A percentile compares a stretch with the other conserved stretches of the same genome.
phyloP scores from a whole-genome alignment of 2,113 vertebrate species.

The Numida meleagris region DNA sequence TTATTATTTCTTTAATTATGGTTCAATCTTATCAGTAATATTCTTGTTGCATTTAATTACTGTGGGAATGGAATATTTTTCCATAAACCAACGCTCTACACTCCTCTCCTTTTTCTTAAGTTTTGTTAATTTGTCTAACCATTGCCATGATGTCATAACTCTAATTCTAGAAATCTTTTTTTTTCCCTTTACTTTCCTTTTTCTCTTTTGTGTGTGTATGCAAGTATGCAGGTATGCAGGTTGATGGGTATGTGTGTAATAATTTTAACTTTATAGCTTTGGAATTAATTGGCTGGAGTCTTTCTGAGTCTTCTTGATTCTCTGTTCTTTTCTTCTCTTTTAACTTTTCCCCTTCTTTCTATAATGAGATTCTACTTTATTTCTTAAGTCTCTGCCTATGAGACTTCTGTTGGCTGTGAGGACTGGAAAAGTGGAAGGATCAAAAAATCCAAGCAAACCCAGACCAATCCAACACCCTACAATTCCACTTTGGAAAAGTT shows the following conservation, averaged over 20 bases:
- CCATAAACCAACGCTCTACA: conserved; percentile 49
- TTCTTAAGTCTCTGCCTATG: conserved; percentile 67
- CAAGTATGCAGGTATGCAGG: conserved; percentile 21
- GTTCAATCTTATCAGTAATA: conserved; percentile 75
- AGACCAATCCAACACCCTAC: conserved; percentile 23
- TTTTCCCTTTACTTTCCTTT: background rate
- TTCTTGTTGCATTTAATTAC: conserved; percentile 76
- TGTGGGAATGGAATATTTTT: conserved; percentile 60
- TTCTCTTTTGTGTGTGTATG: background rate
- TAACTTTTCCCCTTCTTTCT: conserved; percentile 1
- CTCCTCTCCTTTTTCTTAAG: conserved; percentile 54
- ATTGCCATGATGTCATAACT: conserved; percentile 67
- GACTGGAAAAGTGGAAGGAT: conserved; percentile 74
- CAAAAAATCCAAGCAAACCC: conserved; percentile 58
- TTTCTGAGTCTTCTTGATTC: conserved; percentile 75
- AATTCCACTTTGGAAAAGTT: conserved; percentile 61
- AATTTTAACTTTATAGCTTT: conserved; percentile 62
- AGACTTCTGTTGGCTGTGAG: conserved; percentile 75
- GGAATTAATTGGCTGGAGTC: conserved; percentile 58
- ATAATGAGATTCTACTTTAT: conserved; percentile 56
- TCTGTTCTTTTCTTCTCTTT: conserved; percentile 66
- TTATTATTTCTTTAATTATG: conserved; percentile 73
- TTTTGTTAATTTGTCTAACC: conserved; percentile 75
- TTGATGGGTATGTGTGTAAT: conserved; percentile 11
- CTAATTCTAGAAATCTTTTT: conserved; percentile 61